phyloP scores from a whole-genome alignment of 2,888 invertebrate genomes.

The Sarcophaga subvicina region DNA sequence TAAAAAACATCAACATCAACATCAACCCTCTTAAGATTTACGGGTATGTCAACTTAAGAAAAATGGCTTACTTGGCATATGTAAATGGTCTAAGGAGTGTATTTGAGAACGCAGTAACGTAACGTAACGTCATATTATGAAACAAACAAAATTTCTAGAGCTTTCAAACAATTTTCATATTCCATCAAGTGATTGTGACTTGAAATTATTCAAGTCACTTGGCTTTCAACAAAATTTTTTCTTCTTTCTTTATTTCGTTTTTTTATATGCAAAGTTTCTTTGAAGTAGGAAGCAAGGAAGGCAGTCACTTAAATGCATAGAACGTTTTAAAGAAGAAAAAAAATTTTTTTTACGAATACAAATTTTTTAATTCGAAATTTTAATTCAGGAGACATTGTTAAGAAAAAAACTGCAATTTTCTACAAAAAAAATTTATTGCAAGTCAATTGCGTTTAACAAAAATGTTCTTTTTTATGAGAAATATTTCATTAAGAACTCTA shows the following conservation, averaged over 20 bases:
- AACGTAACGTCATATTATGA: background rate
- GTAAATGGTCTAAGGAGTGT: conserved; percentile 20
- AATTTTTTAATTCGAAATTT: no score
- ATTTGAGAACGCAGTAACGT: conserved; percentile 1
- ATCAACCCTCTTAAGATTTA: conserved; percentile 65
- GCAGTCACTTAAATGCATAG: background rate
- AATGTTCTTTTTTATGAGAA: no score
- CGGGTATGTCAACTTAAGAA: conserved; percentile 57
- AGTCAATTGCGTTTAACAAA: no score
- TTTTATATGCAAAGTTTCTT: background rate
- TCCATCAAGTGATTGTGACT: conserved; percentile 48
- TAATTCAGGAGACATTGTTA: no score
- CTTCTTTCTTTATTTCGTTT: background rate
- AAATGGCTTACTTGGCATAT: conserved; percentile 50
- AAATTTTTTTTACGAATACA: no score
- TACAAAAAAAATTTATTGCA: no score
- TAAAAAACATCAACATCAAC: conserved; percentile 49
- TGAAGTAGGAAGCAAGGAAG: background rate
- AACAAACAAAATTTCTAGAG: conserved; percentile 13
- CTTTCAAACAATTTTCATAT: conserved; percentile 33
- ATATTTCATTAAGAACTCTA: no score
- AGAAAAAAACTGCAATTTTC: no score
- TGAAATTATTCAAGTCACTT: conserved; percentile 23
- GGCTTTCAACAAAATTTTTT: background rate
- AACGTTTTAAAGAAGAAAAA: no score